A percentile compares a stretch with the other conserved stretches of the same genome.
Conservation (phyloP, 2,797 vertebrate species). For the Gorsachius magnificus region DNA sequence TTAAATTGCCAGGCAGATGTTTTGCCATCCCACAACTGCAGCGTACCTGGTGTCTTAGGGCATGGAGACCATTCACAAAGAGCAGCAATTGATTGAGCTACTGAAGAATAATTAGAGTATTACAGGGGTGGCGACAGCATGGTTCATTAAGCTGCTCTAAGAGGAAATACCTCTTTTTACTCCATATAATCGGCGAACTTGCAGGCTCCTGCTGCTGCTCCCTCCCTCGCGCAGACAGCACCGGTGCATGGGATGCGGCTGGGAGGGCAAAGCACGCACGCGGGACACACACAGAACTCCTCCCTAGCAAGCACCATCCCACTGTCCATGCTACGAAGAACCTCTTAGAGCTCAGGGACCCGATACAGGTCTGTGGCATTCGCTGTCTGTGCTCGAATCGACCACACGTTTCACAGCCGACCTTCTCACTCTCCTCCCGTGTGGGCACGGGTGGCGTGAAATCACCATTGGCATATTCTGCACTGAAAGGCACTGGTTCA, state of each 20-base stretch:
- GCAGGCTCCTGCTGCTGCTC: background rate
- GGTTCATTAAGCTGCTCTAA: background rate
- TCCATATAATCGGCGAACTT: background rate
- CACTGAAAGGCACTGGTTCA: background rate
- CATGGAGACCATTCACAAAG: background rate
- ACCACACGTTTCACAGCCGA: background rate
- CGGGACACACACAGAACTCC: background rate
- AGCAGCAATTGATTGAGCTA: background rate
- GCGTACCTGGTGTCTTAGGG: background rate
- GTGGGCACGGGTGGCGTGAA: background rate
- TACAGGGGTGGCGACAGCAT: background rate
- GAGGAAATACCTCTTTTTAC: background rate
- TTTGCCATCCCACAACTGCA: background rate
- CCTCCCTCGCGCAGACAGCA: background rate
- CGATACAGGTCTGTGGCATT: background rate
- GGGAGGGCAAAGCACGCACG: background rate
- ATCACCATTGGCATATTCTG: background rate
- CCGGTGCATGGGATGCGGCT: accelerated
- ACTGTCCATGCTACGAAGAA: background rate
- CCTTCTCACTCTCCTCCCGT: background rate
- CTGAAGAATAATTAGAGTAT: background rate
- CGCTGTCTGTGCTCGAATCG: background rate
- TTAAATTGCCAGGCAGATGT: background rate
- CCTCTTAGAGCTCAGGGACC: background rate
- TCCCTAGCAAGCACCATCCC: background rate